A percentile compares a stretch with the other conserved stretches of the same genome.
Conservation (phyloP, 2,113 vertebrate genomes). For the Siniperca knerii region DNA sequence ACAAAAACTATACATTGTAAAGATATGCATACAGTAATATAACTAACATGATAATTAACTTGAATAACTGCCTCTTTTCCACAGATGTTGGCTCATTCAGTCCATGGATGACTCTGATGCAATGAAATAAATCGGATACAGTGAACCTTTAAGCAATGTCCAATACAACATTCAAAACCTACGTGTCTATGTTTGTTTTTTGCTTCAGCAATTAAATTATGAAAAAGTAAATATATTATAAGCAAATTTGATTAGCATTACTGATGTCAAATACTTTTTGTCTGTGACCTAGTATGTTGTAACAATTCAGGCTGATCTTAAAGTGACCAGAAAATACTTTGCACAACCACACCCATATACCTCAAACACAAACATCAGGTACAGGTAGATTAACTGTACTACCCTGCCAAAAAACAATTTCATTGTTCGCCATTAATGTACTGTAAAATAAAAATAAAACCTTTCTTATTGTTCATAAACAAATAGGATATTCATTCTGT, state of each 20-base stretch:
- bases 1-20: not conserved
- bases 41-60: not conserved
- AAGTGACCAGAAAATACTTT: not conserved
- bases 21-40: not conserved
- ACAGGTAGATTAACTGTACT: not conserved
- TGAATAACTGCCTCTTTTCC: conserved; percentile 11
- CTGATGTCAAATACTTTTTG: not conserved
- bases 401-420: not conserved
- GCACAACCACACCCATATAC: not conserved
- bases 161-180: not conserved
- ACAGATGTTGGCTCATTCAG: conserved; percentile 25
- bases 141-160: not conserved
- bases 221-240: not conserved
- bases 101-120: not conserved
- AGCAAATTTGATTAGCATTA: not conserved
- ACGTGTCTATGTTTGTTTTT: not conserved
- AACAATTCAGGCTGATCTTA: not conserved
- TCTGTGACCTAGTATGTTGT: not conserved
- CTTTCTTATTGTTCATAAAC: not conserved
- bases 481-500: not conserved
- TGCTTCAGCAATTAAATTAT: not conserved
- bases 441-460: not conserved
- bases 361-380: conserved; percentile 10
- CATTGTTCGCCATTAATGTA: not conserved
- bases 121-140: not conserved